phyloP scores from a whole-genome alignment of 2,113 vertebrate species.

The Varanus salvator region DNA sequence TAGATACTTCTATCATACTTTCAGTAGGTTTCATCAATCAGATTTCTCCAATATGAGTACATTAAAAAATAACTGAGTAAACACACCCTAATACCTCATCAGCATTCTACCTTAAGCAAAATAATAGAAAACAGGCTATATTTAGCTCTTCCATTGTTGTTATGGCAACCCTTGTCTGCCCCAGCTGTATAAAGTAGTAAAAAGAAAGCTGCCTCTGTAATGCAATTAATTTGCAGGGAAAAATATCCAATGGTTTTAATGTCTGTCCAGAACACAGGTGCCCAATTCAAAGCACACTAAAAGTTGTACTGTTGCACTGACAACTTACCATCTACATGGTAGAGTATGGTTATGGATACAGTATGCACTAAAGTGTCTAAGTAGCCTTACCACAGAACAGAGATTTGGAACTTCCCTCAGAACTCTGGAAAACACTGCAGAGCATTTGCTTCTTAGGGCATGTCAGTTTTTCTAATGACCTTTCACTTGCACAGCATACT shows the following conservation, averaged over 20 bases:
- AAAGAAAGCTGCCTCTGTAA: slow-evolving; percentile 77
- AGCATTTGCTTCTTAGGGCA: not conserved
- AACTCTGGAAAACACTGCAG: not conserved
- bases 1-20: slow-evolving; percentile 14
- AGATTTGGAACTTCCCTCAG: not conserved
- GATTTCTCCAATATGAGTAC: slow-evolving; percentile 54
- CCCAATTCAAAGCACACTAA: not conserved
- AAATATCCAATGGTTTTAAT: slow-evolving; percentile 69
- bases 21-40: slow-evolving; percentile 31
- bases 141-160: slow-evolving; percentile 80
- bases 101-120: slow-evolving; percentile 76
- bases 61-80: slow-evolving; percentile 56
- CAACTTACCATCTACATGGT: not conserved
- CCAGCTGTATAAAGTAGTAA: slow-evolving; percentile 77
- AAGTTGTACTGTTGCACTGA: not conserved
- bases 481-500: not conserved
- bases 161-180: slow-evolving; percentile 78
- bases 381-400: not conserved
- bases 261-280: slow-evolving; percentile 56
- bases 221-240: slow-evolving; percentile 74
- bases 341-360: no score
- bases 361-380: not conserved
- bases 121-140: slow-evolving; percentile 72
- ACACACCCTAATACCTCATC: slow-evolving; percentile 69
- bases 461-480: not conserved